Conservation (phyloP, 2,797 vertebrate genomes). For the Bradypus variegatus region DNA sequence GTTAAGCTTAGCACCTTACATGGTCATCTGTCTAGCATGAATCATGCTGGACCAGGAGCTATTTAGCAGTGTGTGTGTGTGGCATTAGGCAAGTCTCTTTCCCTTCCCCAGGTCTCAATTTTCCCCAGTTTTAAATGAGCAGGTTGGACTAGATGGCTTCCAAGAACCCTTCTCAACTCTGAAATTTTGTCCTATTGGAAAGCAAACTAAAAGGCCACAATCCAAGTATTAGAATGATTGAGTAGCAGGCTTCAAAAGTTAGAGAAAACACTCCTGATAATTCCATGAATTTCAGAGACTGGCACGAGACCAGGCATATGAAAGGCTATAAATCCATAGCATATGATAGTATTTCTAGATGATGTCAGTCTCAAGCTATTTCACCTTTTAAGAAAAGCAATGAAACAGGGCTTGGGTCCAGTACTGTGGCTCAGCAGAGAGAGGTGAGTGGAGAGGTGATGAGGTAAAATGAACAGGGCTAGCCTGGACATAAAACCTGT, state of each 20-base stretch:
- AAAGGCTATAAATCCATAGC: conserved; percentile 76
- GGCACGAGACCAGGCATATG: conserved; percentile 72
- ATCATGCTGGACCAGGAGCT: background rate
- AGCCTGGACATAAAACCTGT: background rate
- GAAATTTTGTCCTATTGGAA: conserved; percentile 28
- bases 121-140: conserved; percentile 7
- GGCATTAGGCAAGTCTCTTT: conserved; percentile 2
- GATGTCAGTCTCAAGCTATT: conserved; percentile 76
- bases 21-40: background rate
- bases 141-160: background rate
- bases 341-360: conserved; percentile 76
- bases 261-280: conserved; percentile 58
- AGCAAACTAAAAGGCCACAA: background rate
- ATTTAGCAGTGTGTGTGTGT: background rate
- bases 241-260: conserved; percentile 14
- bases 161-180: background rate
- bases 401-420: conserved; percentile 65
- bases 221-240: conserved; percentile 5
- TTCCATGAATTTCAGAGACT: conserved; percentile 71
- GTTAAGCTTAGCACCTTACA: background rate
- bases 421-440: conserved; percentile 46
- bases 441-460: background rate
- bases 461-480: background rate
- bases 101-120: background rate
- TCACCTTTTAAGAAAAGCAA: conserved; percentile 75